A percentile compares a stretch with the other conserved stretches of the same genome.
Conservation (phyloP, 2,113 vertebrate genomes). For the Platysteira castanea region DNA sequence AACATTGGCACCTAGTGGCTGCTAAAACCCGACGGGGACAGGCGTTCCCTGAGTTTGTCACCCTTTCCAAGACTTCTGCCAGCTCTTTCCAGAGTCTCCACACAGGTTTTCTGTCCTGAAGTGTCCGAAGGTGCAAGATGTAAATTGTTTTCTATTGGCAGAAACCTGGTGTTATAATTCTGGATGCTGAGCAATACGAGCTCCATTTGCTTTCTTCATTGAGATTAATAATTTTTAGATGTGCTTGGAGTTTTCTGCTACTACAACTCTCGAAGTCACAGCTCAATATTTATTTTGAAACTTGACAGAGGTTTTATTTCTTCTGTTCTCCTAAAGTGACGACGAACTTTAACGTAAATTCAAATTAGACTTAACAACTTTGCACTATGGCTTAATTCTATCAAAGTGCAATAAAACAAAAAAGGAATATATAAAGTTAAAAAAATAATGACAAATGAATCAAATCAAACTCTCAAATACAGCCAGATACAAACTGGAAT, state of each 20-base stretch:
- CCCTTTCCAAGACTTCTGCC: not conserved
- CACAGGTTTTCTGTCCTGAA: not conserved
- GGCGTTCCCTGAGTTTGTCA: not conserved
- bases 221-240: not conserved
- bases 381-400: not conserved
- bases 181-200: not conserved
- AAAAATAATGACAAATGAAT: not conserved
- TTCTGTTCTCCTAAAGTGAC: not conserved
- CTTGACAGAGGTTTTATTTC: not conserved
- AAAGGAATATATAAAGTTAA: not conserved
- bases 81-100: not conserved
- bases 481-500: not conserved
- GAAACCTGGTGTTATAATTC: not conserved
- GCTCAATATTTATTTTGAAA: not conserved
- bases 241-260: not conserved
- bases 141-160: not conserved
- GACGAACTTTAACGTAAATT: not conserved
- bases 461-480: not conserved
- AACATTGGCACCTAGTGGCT: slow-evolving; percentile 56
- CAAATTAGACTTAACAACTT: not conserved
- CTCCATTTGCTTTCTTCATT: not conserved
- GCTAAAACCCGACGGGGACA: not conserved
- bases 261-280: not conserved
- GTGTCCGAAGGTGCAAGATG: not conserved
- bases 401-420: not conserved